phyloP scores from a whole-genome alignment of 2,113 vertebrate species.

The Mugil cephalus region DNA sequence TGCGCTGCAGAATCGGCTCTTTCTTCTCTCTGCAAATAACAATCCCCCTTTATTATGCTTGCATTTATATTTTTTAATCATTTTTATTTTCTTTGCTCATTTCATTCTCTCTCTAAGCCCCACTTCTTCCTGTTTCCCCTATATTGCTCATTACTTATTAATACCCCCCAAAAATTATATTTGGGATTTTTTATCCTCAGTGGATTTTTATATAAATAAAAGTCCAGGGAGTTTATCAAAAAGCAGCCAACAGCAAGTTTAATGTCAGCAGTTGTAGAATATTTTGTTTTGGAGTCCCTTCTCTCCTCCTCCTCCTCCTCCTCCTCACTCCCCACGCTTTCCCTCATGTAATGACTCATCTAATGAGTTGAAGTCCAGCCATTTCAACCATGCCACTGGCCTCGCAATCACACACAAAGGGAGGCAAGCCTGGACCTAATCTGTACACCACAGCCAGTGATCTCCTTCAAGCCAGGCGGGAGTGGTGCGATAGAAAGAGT shows the following conservation, averaged over 20 bases:
- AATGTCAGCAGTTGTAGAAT: constrained; percentile 23
- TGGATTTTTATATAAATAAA: background rate
- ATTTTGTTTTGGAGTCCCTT: constrained; percentile 22
- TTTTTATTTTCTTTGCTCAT: constrained; percentile 26
- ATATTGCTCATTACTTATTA: constrained; percentile 6
- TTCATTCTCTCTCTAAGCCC: constrained; percentile 18
- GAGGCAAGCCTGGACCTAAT: constrained; percentile 29
- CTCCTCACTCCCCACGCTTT: constrained; percentile 15
- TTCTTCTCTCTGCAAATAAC: constrained; percentile 38
- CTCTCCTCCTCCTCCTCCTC: background rate
- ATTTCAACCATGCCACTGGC: constrained; percentile 35
- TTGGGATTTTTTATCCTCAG: background rate
- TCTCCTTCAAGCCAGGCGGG: constrained; percentile 23
- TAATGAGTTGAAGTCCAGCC: constrained; percentile 50
- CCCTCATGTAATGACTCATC: constrained; percentile 60
- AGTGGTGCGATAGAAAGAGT: background rate
- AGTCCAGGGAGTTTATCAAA: background rate
- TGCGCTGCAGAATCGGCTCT: constrained; percentile 18
- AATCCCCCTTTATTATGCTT: constrained; percentile 10
- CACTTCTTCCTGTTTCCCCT: constrained; percentile 10
- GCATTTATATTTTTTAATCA: constrained; percentile 21
- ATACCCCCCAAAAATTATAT: background rate
- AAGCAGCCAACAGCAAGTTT: background rate
- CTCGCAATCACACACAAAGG: background rate
- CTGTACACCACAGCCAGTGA: constrained; percentile 10